Conservation (phyloP, 2,797 vertebrate genomes). For the Malacoraja senta region DNA sequence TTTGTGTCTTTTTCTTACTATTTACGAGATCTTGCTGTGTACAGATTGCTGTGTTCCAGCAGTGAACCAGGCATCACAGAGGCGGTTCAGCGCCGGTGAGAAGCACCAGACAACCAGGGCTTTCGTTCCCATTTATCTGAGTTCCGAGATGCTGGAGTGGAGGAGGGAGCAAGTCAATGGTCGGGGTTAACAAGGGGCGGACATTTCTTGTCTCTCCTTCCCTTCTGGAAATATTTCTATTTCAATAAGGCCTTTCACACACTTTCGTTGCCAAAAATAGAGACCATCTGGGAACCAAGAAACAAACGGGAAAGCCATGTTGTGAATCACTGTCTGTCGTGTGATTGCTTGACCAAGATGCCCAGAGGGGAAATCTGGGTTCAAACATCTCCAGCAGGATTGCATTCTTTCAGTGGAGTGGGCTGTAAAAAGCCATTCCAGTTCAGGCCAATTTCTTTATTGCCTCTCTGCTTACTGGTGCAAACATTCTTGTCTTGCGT, state of each 20-base stretch:
- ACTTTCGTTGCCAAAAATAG: neutral
- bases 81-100: too few relatives aligned
- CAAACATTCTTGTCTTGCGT: neutral
- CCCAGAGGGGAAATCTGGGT: neutral
- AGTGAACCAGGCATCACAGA: too few relatives aligned
- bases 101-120: too few relatives aligned
- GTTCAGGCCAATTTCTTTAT: neutral
- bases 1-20: too few relatives aligned
- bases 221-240: neutral
- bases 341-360: neutral
- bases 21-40: too few relatives aligned
- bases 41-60: too few relatives aligned
- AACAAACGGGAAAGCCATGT: neutral
- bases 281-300: constrained; percentile 3
- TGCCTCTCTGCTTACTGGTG: neutral
- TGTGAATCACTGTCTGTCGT: neutral
- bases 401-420: neutral
- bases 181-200: neutral
- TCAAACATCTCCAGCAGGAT: neutral
- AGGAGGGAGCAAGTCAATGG: neutral
- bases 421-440: neutral
- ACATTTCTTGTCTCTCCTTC: neutral
- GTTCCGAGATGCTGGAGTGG: neutral
- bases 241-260: constrained; percentile 5
- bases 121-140: neutral